Conservation (phyloP, 2,888 invertebrate species). For the Andrena hattorfiana region DNA sequence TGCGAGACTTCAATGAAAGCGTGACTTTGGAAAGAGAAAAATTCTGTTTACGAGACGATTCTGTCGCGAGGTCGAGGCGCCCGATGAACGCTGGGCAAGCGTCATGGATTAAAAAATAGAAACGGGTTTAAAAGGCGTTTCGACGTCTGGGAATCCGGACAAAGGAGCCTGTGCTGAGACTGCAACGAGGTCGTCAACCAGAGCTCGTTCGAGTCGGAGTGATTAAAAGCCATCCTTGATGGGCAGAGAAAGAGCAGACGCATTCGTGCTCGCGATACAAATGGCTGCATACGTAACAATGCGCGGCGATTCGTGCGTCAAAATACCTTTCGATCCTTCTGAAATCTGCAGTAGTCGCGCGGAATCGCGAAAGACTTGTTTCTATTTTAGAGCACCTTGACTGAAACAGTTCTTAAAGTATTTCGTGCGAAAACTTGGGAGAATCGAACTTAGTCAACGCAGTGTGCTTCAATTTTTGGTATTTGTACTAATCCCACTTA, state of each 20-base stretch:
- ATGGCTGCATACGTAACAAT: background rate
- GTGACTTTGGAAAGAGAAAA: background rate
- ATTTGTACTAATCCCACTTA: background rate
- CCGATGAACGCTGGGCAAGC: background rate
- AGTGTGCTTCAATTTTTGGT: background rate
- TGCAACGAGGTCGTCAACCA: conserved; percentile 77
- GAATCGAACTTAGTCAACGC: background rate
- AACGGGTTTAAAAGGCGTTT: conserved; percentile 41
- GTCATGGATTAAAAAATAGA: conserved; percentile 55
- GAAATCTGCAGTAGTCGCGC: background rate
- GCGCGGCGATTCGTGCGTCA: background rate
- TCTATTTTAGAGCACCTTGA: background rate
- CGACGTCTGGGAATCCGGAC: conserved; percentile 77
- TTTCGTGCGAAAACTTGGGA: background rate
- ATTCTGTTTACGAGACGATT: background rate
- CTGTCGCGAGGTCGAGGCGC: background rate
- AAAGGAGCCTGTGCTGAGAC: conserved; percentile 72
- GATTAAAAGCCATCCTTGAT: conserved; percentile 67
- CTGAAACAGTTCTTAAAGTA: background rate
- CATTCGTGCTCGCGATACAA: background rate
- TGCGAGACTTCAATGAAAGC: background rate
- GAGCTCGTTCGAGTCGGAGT: conserved; percentile 54
- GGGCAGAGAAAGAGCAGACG: conserved; percentile 10
- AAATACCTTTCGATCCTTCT: background rate
- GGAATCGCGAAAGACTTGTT: background rate